These are phyloP conservation scores for Hypotaenidia okinawae DNA, from an alignment of 2,797 vertebrate species.

Conservation along the genomic window DNA sequence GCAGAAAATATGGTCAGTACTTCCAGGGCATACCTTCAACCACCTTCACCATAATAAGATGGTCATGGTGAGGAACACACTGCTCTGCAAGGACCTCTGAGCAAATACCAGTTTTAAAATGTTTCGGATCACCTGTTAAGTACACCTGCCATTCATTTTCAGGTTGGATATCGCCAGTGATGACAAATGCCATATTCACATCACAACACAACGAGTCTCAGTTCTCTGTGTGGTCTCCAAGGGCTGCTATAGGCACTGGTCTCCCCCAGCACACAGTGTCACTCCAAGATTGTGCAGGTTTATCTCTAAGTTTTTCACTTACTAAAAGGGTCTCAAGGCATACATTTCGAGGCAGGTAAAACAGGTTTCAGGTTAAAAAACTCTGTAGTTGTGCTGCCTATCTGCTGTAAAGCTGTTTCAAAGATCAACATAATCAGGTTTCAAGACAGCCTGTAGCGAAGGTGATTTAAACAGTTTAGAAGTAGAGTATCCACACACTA, in stretches of 20 bases:
- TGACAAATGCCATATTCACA: background rate
- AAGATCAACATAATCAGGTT: background rate
- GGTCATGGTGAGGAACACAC: background rate
- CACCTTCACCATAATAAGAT: background rate
- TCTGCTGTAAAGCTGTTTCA: background rate
- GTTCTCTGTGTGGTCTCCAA: rapidly evolving
- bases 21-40: background rate
- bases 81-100: background rate
- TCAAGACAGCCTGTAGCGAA: background rate
- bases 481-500: background rate
- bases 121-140: background rate
- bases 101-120: background rate
- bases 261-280: background rate
- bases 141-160: background rate
- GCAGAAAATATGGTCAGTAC: rapidly evolving
- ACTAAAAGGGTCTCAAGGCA: background rate
- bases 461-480: background rate
- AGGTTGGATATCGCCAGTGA: background rate
- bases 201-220: background rate
- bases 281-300: background rate
- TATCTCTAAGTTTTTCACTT: background rate
- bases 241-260: background rate
- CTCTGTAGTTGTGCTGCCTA: background rate
- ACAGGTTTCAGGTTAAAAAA: background rate
- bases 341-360: background rate